Base-by-base conservation (phyloP, 2,113 vertebrate genomes). In the Protomyctophum bolini region DNA sequence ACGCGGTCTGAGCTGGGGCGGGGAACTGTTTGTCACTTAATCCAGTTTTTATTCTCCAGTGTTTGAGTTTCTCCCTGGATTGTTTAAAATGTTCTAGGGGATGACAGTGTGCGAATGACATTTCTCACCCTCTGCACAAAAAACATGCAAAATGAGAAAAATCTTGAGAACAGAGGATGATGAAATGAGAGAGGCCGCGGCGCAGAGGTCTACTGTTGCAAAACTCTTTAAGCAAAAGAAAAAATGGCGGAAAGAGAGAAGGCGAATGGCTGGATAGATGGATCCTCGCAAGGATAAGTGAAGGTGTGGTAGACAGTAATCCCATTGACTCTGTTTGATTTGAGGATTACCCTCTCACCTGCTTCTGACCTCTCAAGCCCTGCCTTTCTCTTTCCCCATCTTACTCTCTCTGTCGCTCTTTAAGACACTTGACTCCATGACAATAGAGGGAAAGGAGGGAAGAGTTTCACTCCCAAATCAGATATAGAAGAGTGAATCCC, bases 21-120 rank as follows among this genome's bases (percentile, higher is more conserved):
- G 33, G 91, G 83, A 79, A 78, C 80, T 92, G 54, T 92, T 92
- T 92, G 91, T 85, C 46, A 56, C 69, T 68, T 91, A 91, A 92
- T 88, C 86, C 88, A 50, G 0, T 69, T 71, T 68, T 78, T 81
- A 77, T 77, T 70, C 33, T 72, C 12, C 68, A 14, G 46, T 89
- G 89, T 92, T 92, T 92, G 86, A 86, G 81, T 90, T 92, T 91
- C 90, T 87, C 74, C 28, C 52, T 47, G n/a, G 48, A 41, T 33
- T 57, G 57, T 69, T 73, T 14, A 57, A 83, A 74, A 72, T 80
- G 70, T 87, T 83, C 83, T 74, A 79, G 73, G 72, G 71, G 76
- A 83, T 83, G 85, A 85, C 77, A 84, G 64, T 73, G 82, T 6
- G n/a, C 70, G 33, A 77, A 58, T 79, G 74, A 74, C 77, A 75